A percentile compares a stretch with the other conserved stretches of the same genome.
These are phyloP conservation scores for Gasterosteus nipponicus DNA, from an alignment of 2,113 vertebrate species.

Conservation along the genomic window DNA sequence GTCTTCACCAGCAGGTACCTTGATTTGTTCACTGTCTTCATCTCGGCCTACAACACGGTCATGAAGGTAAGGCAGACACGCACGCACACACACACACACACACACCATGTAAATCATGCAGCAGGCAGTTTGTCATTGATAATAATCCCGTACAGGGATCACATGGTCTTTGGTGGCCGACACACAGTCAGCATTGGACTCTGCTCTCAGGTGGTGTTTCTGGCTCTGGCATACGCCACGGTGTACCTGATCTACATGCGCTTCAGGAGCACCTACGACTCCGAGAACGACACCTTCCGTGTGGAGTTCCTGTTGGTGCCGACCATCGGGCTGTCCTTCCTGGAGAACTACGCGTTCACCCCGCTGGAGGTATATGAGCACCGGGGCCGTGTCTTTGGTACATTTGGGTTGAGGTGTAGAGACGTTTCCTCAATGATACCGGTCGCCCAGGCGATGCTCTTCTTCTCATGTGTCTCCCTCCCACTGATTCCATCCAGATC, in stretches of 20 bases:
- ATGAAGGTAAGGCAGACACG: slow-evolving; percentile 79
- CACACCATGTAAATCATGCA: not conserved
- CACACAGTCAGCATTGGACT: not conserved
- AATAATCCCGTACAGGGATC: not conserved
- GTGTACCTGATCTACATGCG: slow-evolving; percentile 93
- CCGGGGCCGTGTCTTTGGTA: not conserved
- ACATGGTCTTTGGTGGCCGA: too few relatives aligned
- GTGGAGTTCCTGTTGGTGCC: slow-evolving; percentile 96
- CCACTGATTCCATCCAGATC: slow-evolving; percentile 77
- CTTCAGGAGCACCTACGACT: slow-evolving; percentile 87
- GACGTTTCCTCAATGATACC: not conserved
- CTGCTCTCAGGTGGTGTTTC: slow-evolving; percentile 88
- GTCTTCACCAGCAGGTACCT: slow-evolving; percentile 85
- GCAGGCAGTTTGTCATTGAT: not conserved
- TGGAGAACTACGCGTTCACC: slow-evolving; percentile 92
- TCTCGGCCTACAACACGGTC: slow-evolving; percentile 83
- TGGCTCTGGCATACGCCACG: slow-evolving; percentile 89
- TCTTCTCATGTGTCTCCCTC: not conserved
- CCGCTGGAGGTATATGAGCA: slow-evolving; percentile 87
- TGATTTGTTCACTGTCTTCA: slow-evolving; percentile 79
- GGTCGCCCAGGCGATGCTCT: not conserved
- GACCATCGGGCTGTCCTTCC: slow-evolving; percentile 90
- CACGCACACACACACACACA: not conserved
- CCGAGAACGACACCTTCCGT: slow-evolving; percentile 91
- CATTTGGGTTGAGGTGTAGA: not conserved